phyloP scores from a whole-genome alignment of 2,797 vertebrate genomes.

The Chloroceryle amazona region DNA sequence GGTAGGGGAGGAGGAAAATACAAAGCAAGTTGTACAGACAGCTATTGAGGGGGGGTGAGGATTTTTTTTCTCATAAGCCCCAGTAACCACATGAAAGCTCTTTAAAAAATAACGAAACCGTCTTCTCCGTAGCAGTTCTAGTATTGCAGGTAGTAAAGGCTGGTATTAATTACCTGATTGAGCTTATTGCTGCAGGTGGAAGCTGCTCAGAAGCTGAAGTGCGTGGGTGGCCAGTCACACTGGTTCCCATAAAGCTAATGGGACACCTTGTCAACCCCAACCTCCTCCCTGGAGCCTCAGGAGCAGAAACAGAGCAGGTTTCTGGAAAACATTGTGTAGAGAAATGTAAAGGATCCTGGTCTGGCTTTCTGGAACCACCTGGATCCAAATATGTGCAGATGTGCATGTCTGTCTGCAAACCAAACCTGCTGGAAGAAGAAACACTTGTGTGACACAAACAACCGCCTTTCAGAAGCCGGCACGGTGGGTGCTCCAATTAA shows the following conservation, averaged over 20 bases:
- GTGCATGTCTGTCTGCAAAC: fast-evolving
- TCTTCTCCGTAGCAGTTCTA: not conserved
- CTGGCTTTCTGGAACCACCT: conserved; percentile 32
- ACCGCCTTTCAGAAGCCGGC: conserved; percentile 5
- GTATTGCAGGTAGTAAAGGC: conserved; percentile 40
- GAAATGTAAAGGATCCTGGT: not conserved
- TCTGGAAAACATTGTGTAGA: not conserved
- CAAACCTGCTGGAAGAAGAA: conserved; percentile 35
- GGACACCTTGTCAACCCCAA: not conserved
- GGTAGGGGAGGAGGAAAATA: conserved; percentile 14
- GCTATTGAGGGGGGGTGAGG: not conserved
- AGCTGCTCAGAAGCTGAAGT: conserved; percentile 2
- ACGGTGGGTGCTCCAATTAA: conserved; percentile 74
- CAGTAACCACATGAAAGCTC: conserved; percentile 58
- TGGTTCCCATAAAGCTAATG: conserved; percentile 1
- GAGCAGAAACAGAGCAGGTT: not conserved
- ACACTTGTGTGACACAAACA: not conserved
- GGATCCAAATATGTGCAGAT: not conserved
- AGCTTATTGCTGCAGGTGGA: conserved; percentile 63
- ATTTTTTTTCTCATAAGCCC: not conserved
- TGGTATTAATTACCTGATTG: conserved; percentile 55
- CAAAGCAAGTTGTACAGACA: not conserved
- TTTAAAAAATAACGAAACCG: not conserved
- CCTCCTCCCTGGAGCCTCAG: not conserved
- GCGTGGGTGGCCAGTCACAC: conserved; percentile 15